Conservation (phyloP, 2,888 invertebrate genomes). For the Sylvicola fuscatus region DNA sequence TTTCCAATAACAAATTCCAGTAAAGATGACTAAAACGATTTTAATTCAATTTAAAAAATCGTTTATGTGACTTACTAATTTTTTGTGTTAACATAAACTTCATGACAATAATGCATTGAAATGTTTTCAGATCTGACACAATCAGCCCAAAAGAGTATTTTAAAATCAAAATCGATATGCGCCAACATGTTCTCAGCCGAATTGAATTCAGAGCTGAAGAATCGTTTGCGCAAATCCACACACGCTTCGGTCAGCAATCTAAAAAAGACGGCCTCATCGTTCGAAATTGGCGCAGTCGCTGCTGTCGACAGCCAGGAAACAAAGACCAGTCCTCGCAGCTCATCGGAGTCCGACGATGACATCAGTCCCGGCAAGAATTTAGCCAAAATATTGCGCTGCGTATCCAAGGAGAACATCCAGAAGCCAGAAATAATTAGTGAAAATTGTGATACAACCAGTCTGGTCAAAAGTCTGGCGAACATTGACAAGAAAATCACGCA, state of each 20-base stretch:
- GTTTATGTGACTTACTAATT: too few species aligned
- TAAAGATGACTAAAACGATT: too few species aligned
- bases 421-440: not conserved
- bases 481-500: constrained; percentile 12
- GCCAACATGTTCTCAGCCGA: constrained; percentile 21
- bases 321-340: constrained; percentile 2
- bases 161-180: constrained; percentile 19
- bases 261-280: constrained; percentile 18
- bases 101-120: too few species aligned
- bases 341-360: constrained; percentile 6
- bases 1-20: too few species aligned
- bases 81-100: too few species aligned
- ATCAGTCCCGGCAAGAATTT: constrained; percentile 17
- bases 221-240: constrained; percentile 21
- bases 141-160: constrained; percentile 10
- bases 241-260: constrained; percentile 22
- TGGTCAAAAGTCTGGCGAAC: constrained; percentile 21
- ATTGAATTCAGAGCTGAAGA: constrained; percentile 23
- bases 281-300: not conserved
- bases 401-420: constrained; percentile 17
- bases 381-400: constrained; percentile 17
- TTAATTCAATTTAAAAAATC: too few species aligned
- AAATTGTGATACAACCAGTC: constrained; percentile 16
- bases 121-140: too few species aligned
- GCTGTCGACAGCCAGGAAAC: constrained; percentile 3